Conservation (phyloP, 2,888 invertebrate genomes). For the Erannis defoliaria region DNA sequence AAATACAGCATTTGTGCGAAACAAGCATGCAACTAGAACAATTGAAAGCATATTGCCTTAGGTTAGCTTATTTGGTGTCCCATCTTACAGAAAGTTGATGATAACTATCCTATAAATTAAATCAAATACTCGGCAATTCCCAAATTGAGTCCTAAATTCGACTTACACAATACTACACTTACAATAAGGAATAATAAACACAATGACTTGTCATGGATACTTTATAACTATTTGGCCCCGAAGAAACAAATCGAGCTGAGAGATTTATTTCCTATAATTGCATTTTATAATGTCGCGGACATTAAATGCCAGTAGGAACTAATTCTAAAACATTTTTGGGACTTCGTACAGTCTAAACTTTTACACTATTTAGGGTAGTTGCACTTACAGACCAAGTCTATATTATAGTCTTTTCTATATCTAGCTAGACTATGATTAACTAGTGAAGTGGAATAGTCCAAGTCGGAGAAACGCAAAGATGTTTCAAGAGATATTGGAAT, state of each 20-base stretch:
- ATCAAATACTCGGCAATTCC: conserved; percentile 58
- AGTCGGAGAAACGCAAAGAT: background rate
- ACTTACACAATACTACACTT: conserved; percentile 32
- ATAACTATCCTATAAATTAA: conserved; percentile 52
- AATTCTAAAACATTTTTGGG: conserved; percentile 44
- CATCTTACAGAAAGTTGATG: conserved; percentile 56
- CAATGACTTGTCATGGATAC: conserved; percentile 83
- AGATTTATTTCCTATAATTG: conserved; percentile 65
- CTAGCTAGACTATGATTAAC: conserved; percentile 26
- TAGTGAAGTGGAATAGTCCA: background rate
- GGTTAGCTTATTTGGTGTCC: conserved; percentile 63
- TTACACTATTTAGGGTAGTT: conserved; percentile 27
- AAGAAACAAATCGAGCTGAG: conserved; percentile 71
- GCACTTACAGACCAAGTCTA: conserved; percentile 34
- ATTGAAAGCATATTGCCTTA: background rate
- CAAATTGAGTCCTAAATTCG: conserved; percentile 49
- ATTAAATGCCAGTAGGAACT: conserved; percentile 68
- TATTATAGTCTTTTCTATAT: conserved; percentile 21
- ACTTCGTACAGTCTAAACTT: conserved; percentile 39
- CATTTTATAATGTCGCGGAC: conserved; percentile 48
- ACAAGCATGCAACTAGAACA: background rate
- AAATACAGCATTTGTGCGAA: background rate
- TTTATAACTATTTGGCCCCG: conserved; percentile 81
- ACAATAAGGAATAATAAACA: conserved; percentile 56
- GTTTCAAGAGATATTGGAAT: background rate